Conservation (phyloP, 2,888 invertebrate species). For the Suillia variegata region DNA sequence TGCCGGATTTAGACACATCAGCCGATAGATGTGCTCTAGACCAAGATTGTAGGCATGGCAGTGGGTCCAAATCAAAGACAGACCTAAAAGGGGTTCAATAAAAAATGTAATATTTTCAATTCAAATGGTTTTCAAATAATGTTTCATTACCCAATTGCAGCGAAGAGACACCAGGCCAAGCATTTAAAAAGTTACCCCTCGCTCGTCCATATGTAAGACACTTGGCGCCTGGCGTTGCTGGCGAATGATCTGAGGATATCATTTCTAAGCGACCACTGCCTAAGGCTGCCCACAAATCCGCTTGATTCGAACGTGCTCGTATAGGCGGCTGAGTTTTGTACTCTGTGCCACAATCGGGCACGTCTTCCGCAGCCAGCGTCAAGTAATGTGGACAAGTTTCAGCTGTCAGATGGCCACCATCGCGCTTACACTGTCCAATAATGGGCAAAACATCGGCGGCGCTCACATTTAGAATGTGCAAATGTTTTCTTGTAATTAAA, state of each 20-base stretch:
- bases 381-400: constrained; percentile 80
- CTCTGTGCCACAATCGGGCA: constrained; percentile 69
- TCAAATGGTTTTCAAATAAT: background rate
- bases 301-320: constrained; percentile 67
- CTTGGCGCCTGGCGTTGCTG: constrained; percentile 71
- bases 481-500: constrained; percentile 64
- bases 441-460: constrained; percentile 67
- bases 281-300: constrained; percentile 69
- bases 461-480: constrained; percentile 74
- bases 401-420: constrained; percentile 67
- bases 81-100: constrained; percentile 59
- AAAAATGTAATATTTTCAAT: background rate
- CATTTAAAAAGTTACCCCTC: constrained; percentile 70
- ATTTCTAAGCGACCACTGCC: constrained; percentile 66
- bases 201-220: constrained; percentile 55
- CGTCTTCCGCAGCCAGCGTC: constrained; percentile 67
- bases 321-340: constrained; percentile 78
- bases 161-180: constrained; percentile 78
- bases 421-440: constrained; percentile 62
- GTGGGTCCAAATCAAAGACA: constrained; percentile 74
- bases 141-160: constrained; percentile 74
- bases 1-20: constrained; percentile 69
- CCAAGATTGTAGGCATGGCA: constrained; percentile 63
- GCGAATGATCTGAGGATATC: constrained; percentile 73
- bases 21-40: constrained; percentile 65